These are phyloP conservation scores for Drosophila mettleri DNA, from an alignment of 2,888 invertebrate genomes.

Conservation along the genomic window DNA sequence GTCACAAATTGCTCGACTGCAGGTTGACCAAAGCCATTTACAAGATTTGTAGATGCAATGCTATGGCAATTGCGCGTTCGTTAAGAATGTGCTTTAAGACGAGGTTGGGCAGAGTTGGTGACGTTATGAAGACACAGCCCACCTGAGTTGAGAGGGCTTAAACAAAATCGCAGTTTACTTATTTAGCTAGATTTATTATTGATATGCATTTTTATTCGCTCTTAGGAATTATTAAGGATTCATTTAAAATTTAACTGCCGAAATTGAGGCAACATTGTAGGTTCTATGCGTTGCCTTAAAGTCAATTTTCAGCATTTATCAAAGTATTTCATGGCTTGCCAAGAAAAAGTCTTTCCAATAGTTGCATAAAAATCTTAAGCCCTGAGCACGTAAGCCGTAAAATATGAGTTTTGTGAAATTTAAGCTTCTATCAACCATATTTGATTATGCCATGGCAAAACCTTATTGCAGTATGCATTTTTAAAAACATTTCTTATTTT, in stretches of 20 bases:
- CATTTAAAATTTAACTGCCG: too few relatives aligned
- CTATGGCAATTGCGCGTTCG: constrained; percentile 15
- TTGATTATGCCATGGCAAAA: background rate
- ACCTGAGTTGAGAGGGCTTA: background rate
- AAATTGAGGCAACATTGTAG: too few relatives aligned
- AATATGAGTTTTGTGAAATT: background rate
- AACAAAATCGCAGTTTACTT: background rate
- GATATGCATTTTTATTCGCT: too few relatives aligned
- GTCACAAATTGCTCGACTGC: constrained; percentile 48
- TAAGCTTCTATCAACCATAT: background rate
- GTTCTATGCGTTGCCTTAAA: too few relatives aligned
- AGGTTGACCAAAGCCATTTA: constrained; percentile 50
- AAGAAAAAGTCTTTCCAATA: background rate
- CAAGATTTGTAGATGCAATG: constrained; percentile 39
- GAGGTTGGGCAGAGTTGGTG: background rate
- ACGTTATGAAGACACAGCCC: background rate
- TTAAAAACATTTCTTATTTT: background rate
- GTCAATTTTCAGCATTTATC: background rate
- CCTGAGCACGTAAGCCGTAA: background rate
- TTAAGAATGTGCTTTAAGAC: constrained; percentile 1
- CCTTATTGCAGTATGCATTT: background rate
- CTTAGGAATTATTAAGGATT: too few relatives aligned
- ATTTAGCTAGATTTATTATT: too few relatives aligned
- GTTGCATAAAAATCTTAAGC: background rate
- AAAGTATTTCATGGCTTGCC: background rate